Evolutionary conservation across 2,113 vertebrate genomes (phyloP), one percentile per base, ranked within the genome.

Genomic region (Accipiter virgatus): DNA sequence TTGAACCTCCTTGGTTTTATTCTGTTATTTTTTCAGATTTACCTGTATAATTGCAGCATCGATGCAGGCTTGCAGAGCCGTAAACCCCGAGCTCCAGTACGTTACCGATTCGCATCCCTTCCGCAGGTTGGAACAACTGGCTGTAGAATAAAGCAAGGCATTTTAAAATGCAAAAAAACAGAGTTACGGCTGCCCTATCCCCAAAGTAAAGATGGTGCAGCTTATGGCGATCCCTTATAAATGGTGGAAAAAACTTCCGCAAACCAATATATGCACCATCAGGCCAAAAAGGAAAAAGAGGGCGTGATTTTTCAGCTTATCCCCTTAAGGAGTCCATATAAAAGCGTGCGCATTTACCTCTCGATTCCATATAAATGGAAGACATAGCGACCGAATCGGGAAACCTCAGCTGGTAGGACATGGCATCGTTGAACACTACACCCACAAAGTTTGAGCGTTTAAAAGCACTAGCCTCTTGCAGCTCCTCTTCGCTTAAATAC

Each of bases 31-130:
- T 22, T 36, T 29, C 43, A 20, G 58, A 45, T 63, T 97, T 95
- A 99, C 99, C 99, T 99, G 98, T 81, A 99, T 99, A 90, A 99
- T 99, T 38, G 99, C 98, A 15, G 99, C 98, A 43, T 99, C 98
- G 7, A 99, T 99, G 55, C 98, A 97, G 25, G 99, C 98, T 93
- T 99, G 99, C 34, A 99, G 98, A 34, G 98, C 98, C 3, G 97
- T 96, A 81, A 99, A 99, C 3, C 99, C 99, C 0, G 99, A 99
- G 81, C 98, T 98, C 99, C 99, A 99, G 97, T 99, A 99, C 7
- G 98, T 98, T 25, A 99, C 98, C 0, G 99, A 99, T 72, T 98
- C 98, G 42, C 99, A 99, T 2, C 96, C 88, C n/a, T 97, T 96
- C 53, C 93, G 22, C 68, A 93, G 52, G 70, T 40, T 96, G 93